A percentile compares a stretch with the other conserved stretches of the same genome.
Evolutionary conservation across 2,113 vertebrate genomes (phyloP).

Genomic region (Rhea pennata): DNA sequence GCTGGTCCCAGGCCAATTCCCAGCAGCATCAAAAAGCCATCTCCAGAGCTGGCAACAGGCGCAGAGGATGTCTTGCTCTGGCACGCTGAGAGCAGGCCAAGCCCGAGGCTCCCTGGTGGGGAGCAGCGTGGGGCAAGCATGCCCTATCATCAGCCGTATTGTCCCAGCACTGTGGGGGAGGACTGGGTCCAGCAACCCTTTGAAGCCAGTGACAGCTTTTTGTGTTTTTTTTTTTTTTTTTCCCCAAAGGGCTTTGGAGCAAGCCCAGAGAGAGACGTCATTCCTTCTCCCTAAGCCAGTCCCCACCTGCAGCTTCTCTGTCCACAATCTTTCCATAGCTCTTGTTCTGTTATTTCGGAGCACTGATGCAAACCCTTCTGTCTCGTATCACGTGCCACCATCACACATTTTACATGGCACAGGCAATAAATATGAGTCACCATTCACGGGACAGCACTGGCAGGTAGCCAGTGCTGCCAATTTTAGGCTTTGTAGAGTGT

Average conservation of each 20-base stretch:
- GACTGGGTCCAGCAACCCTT: background rate
- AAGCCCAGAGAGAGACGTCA: constrained; percentile 10
- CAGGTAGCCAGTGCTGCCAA: constrained; percentile 17
- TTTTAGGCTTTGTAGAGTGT: constrained; percentile 47
- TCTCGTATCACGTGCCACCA: background rate
- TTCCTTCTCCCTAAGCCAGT: background rate
- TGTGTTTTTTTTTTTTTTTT: background rate
- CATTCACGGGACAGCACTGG: constrained; percentile 43
- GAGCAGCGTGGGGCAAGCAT: background rate
- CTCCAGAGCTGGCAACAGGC: constrained; percentile 49
- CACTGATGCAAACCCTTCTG: constrained; percentile 4
- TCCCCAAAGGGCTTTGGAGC: background rate
- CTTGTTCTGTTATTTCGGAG: constrained; percentile 6
- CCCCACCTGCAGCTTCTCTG: constrained; percentile 32
- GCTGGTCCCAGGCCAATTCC: constrained; percentile 9
- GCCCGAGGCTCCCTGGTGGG: background rate
- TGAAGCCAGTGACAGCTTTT: background rate
- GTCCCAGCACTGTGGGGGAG: background rate
- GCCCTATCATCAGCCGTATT: background rate
- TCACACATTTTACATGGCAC: constrained; percentile 4
- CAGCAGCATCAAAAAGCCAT: constrained; percentile 68
- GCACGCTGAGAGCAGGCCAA: constrained; percentile 36
- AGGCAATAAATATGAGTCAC: constrained; percentile 51
- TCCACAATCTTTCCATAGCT: constrained; percentile 14
- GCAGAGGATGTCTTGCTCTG: constrained; percentile 11